Base-by-base conservation (phyloP, 2,888 invertebrate genomes). In the Uropetala carovei region DNA sequence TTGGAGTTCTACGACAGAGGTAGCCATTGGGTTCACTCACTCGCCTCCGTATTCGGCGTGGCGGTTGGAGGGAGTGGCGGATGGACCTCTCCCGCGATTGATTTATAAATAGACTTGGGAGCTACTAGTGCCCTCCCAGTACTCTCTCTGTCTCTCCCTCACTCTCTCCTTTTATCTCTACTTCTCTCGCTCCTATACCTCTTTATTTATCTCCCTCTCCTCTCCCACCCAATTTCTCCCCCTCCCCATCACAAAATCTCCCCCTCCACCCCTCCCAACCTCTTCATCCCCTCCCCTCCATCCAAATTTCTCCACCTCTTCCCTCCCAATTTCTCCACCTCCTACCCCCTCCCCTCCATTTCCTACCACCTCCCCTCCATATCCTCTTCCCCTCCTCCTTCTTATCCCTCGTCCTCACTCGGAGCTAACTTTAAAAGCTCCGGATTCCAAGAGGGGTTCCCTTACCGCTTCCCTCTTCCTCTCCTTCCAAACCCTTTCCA, bases 41-140 rank as follows among this genome's bases (percentile, higher is more conserved):
- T 75, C 22, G 43, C 43, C 43, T 75, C 75, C 75, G 22, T 75
- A 27, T 75, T 27, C 75, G 75, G 27, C 22, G 22, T 27, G 75
- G 13, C 18, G 11, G 75, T 14, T 8, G 60, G 68, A 22, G 22
- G 68, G 60, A 60, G 60, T 16, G 13, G 22, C 68, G 68, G 22
- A 64, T 2, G 75, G 75, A 8, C 3, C 43, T 43, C 75, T 75
- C 75, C 27, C 75, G 75, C 75, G 75, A 75, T 75, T 75, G 75
- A 75, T 75, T 75, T 75, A 75, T 75, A 75, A 75, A 75, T 75
- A 75, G 75, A 75, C 22, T 75, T 22, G 5, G 22, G 27, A 27
- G 75, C 75, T 75, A 27, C 75, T 22, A 75, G 75, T 75, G 75
- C 75, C 27, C 27, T 27, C 75, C n/a, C 75, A 75, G 75, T 75